Conservation (phyloP, 1,140 invertebrate species). For the Pseudomyrmex cubaensis region DNA sequence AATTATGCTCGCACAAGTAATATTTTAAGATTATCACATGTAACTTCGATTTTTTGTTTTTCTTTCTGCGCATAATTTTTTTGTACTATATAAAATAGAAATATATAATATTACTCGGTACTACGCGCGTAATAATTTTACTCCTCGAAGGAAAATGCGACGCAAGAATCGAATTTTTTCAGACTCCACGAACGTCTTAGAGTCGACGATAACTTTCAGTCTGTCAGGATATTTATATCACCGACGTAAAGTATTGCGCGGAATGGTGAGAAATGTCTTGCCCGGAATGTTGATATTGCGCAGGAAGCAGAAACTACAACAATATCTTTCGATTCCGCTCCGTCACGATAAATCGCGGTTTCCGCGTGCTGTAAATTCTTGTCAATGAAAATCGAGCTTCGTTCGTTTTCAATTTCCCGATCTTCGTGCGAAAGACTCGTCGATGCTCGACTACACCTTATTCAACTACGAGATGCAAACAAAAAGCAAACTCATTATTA, state of each 20-base stretch:
- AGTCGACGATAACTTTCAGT: slow-evolving; percentile 54
- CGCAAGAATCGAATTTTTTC: background rate
- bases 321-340: slow-evolving; percentile 60
- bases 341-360: slow-evolving; percentile 56
- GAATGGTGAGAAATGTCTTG: slow-evolving; percentile 55
- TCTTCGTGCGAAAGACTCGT: slow-evolving; percentile 9
- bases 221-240: slow-evolving; percentile 59
- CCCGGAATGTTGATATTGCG: slow-evolving; percentile 57
- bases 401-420: slow-evolving; percentile 46
- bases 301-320: slow-evolving; percentile 56
- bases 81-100: too few species aligned
- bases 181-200: background rate
- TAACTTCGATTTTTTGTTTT: too few species aligned
- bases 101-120: too few species aligned
- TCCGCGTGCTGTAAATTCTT: slow-evolving; percentile 53
- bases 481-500: background rate
- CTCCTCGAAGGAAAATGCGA: background rate
- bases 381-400: slow-evolving; percentile 57
- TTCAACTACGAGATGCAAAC: background rate
- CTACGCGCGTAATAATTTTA: background rate
- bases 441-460: background rate
- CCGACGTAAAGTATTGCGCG: slow-evolving; percentile 55
- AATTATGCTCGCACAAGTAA: background rate
- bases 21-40: too few species aligned
- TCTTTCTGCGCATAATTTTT: too few species aligned